Percentiles rank a stretch among this genome's conserved stretches.
Evolutionary conservation across 35 echinoderm and acorn worm genomes (phyloP).

Genomic region (Stichopus chloronotus): DNA sequence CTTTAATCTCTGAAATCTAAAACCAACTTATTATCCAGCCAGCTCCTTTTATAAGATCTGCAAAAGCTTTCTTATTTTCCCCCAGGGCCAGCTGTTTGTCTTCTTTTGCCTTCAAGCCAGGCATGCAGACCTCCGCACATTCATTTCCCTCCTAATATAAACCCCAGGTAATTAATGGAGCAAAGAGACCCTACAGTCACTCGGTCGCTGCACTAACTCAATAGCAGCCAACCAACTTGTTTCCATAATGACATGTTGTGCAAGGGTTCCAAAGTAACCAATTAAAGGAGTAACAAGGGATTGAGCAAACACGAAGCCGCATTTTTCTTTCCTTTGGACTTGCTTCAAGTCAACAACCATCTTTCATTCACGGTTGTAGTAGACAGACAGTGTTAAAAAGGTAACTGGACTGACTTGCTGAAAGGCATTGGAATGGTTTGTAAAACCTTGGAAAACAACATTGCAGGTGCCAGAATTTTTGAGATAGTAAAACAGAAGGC

Average conservation of each 20-base stretch:
- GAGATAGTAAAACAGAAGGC: not conserved
- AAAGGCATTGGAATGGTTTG: not conserved
- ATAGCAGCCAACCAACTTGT: not conserved
- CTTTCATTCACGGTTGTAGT: not conserved
- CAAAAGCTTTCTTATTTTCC: conserved; percentile 36
- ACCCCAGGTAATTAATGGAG: conserved; percentile 50
- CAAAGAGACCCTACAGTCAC: not conserved
- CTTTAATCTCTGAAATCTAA: conserved; percentile 47
- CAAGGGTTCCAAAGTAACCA: not conserved
- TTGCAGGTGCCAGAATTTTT: not conserved
- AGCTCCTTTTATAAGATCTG: conserved; percentile 36
- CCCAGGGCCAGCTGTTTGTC: conserved; percentile 55
- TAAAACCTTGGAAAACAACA: not conserved
- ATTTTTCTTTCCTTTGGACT: not conserved
- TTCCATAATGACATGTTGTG: not conserved
- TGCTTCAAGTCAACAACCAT: not conserved
- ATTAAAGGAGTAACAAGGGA: conserved; percentile 50
- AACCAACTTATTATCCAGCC: conserved; percentile 55
- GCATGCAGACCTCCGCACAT: conserved; percentile 48
- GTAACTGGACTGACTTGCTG: not conserved
- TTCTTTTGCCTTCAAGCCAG: conserved; percentile 53
- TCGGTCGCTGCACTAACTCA: not conserved
- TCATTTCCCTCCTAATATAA: conserved; percentile 53
- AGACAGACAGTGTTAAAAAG: too few relatives aligned
- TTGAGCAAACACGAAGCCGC: not conserved